Base-by-base conservation (phyloP, 2,113 vertebrate species). In the Heteronetta atricapilla region DNA sequence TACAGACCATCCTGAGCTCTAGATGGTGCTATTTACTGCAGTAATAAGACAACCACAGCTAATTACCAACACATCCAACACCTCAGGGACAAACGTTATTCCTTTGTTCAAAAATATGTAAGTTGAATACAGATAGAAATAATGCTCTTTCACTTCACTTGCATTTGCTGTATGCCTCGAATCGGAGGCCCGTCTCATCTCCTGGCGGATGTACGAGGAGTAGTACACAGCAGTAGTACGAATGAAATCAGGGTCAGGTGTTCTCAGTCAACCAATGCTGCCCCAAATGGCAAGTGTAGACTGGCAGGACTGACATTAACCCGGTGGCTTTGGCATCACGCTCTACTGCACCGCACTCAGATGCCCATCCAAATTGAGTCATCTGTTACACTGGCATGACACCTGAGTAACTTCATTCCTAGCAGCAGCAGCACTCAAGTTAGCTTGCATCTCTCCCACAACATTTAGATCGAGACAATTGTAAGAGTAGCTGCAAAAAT, bases 11-110 rank as follows among this genome's bases (percentile, higher is more conserved):
- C 46, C 90, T 62, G 76, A 82, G 92, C 95, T 84, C 96, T 96
- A 96, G 96, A 85, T 95, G 96, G 95, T 91, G 94, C 95, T 96
- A 28, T 94, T 76, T 64, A 36, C 96, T 92, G 70, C 78, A 20
- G 80, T 2, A 94, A 88, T 0, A 3, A 81, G 79, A 75, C 53
- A 44, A 1, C 11, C 50, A 17, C 48, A 20, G 68, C 36, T 72
- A 31, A 4, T 18, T 16, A 5, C 8, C 72, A 66, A 38, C 0
- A 38, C 33, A 15, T 4, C 7, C 48, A 42, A 60, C 13, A 6
- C 42, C 34, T 0, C 1, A 1, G 52, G 44, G 25, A 92, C 46
- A 86, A 52, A 73, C 66, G 23, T 2, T 7, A 22, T 19, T 67
- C 16, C 50, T 68, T 19, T 14, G 13, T 28, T 88, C 36, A 20